These are phyloP conservation scores for Menidia beryllina DNA, from an alignment of 2,113 vertebrate genomes.

Conservation along the genomic window DNA sequence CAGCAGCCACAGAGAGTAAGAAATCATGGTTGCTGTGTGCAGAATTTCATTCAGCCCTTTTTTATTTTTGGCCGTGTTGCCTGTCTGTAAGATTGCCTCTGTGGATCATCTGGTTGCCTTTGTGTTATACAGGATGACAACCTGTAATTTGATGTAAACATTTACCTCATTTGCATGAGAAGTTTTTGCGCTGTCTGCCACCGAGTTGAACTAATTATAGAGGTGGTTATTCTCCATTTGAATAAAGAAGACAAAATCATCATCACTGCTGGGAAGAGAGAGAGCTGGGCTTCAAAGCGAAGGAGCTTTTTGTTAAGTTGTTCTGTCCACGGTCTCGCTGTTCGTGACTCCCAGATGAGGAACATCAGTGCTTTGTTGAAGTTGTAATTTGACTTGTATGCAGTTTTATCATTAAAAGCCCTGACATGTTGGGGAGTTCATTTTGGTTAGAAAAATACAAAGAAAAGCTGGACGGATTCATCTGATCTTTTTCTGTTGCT, in stretches of 20 bases:
- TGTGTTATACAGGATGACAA: slow-evolving; percentile 50
- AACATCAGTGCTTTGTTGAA: slow-evolving; percentile 35
- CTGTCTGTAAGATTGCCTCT: slow-evolving; percentile 20
- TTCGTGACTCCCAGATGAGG: slow-evolving; percentile 33
- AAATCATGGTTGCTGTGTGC: slow-evolving; percentile 50
- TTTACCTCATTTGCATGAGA: slow-evolving; percentile 75
- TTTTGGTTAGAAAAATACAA: too few relatives aligned
- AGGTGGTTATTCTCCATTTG: slow-evolving; percentile 53
- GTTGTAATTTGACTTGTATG: slow-evolving; percentile 24
- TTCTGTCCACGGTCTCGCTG: neutral
- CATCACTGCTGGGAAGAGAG: slow-evolving; percentile 63
- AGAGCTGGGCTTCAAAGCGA: slow-evolving; percentile 27
- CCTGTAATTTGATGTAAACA: slow-evolving; percentile 72
- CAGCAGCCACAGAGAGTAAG: slow-evolving; percentile 48
- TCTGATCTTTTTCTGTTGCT: too few relatives aligned
- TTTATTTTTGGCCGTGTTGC: slow-evolving; percentile 7
- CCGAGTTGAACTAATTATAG: slow-evolving; percentile 39
- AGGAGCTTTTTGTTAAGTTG: slow-evolving; percentile 23
- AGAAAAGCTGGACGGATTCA: too few relatives aligned
- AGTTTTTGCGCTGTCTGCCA: slow-evolving; percentile 48
- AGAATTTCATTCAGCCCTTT: slow-evolving; percentile 20
- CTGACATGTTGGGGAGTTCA: too few relatives aligned
- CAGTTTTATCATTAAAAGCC: too few relatives aligned
- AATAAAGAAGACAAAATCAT: slow-evolving; percentile 47
- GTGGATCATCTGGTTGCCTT: slow-evolving; percentile 35